Percentiles rank a stretch among this genome's conserved stretches.
Conservation (phyloP, 2,113 vertebrate species). For the Saguinus midas region DNA sequence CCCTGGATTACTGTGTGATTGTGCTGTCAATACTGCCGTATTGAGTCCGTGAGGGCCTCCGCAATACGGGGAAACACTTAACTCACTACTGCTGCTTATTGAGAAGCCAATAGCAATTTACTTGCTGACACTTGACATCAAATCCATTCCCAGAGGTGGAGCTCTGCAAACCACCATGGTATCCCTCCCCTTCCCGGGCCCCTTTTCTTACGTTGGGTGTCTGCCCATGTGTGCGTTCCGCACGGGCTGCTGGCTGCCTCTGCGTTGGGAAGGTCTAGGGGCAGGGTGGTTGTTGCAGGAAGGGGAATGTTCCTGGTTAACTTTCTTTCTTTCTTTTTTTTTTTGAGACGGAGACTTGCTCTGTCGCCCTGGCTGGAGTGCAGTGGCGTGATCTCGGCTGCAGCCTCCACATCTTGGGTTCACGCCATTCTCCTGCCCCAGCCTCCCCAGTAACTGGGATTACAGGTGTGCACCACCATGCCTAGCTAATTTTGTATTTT, state of each 20-base stretch:
- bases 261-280: background rate
- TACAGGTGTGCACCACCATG: too few relatives aligned
- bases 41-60: slow-evolving; percentile 90
- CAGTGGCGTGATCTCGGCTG: too few relatives aligned
- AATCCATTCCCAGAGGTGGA: slow-evolving; percentile 84
- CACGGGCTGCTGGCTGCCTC: background rate
- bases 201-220: slow-evolving; percentile 33
- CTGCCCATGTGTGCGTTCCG: background rate
- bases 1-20: slow-evolving; percentile 95
- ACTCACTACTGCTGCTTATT: slow-evolving; percentile 95
- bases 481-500: too few relatives aligned
- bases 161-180: slow-evolving; percentile 65
- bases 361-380: too few relatives aligned
- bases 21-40: slow-evolving; percentile 97
- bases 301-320: background rate
- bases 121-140: slow-evolving; percentile 91
- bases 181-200: background rate
- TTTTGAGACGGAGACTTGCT: too few relatives aligned
- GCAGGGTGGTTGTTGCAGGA: background rate
- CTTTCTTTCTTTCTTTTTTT: background rate
- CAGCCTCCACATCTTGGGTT: too few relatives aligned
- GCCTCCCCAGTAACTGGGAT: too few relatives aligned
- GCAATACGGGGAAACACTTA: slow-evolving; percentile 91
- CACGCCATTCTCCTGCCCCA: too few relatives aligned
- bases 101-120: slow-evolving; percentile 99